Base-by-base conservation (phyloP, 1,140 invertebrate species). In the Brachionus asplanchnoidis region DNA sequence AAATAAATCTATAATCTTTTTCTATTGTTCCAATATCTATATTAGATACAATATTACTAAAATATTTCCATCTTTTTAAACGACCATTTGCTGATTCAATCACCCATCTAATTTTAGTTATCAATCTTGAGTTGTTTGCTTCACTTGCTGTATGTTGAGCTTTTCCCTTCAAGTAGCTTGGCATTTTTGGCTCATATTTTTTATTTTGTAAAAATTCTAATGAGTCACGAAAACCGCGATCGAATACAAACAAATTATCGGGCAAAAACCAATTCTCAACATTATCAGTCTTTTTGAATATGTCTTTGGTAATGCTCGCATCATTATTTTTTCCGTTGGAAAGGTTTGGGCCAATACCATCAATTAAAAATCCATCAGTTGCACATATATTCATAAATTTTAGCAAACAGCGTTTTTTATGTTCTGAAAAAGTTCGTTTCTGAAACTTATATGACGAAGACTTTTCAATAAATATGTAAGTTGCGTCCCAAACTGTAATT, bases 71-170 rank as follows among this genome's bases (percentile, higher is more conserved):
- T 36, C 8, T 23, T 53, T 85, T 85, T 56, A 70, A 5, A 7
- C 23, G 7, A 40, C 88, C 88, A 85, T 89, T 88, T 8, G 88
- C 86, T 12, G 87, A 85, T 87, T 90, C 88, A 12, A 90, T 87
- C 7, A 86, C 86, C 88, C 88, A 89, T 36, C 87, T 85, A 65
- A 88, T 68, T 87, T 88, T 89, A 9, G 87, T 90, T 0, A 89
- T 87, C 11, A 84, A 84, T 11, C 88, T 85, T 14, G 88, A 89
- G 32, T 85, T 53, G 84, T 89, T 89, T 8, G 87, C 87, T 86
- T 89, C 87, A 65, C 85, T 79, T 28, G 86, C 85, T 3, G 87
- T 86, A 23, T 89, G 84, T 85, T 89, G 87, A 32, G 86, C 56
- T 85, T 87, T 87, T 12, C 85, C 86, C 86, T 89, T 87, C 86